These are phyloP conservation scores for Chinchilla lanigera DNA, from an alignment of 2,113 vertebrate species.

Conservation along the genomic window DNA sequence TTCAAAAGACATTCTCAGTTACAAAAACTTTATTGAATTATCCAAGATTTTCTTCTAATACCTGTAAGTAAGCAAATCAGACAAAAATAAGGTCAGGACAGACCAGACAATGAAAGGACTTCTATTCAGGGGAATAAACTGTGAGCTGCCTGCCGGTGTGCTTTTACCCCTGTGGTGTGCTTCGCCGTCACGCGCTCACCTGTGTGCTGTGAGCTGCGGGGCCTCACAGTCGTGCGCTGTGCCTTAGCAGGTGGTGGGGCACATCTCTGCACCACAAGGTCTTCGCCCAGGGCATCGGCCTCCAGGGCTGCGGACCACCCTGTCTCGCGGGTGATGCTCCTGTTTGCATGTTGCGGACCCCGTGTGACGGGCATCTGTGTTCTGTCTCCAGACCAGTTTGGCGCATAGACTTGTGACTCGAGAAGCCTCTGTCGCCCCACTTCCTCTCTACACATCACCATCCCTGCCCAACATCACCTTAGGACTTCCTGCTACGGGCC, in stretches of 20 bases:
- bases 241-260: neutral
- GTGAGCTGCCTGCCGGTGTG: fast-evolving
- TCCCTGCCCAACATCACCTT: constrained; percentile 98
- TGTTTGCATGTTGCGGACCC: fast-evolving
- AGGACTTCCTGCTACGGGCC: constrained; percentile 95
- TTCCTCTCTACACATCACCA: constrained; percentile 97
- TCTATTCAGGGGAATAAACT: fast-evolving
- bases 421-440: constrained; percentile 93
- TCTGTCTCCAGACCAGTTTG: constrained; percentile 89
- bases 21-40: neutral
- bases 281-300: fast-evolving
- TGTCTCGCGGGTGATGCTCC: fast-evolving
- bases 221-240: fast-evolving
- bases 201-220: fast-evolving
- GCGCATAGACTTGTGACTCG: constrained; percentile 92
- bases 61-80: neutral
- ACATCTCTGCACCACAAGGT: fast-evolving
- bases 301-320: fast-evolving
- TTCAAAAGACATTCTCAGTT: neutral
- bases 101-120: neutral
- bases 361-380: too few species aligned
- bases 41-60: neutral
- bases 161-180: fast-evolving
- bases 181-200: fast-evolving
- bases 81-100: neutral